phyloP scores from a whole-genome alignment of 2,113 vertebrate species.

The Triplophysa rosa region DNA sequence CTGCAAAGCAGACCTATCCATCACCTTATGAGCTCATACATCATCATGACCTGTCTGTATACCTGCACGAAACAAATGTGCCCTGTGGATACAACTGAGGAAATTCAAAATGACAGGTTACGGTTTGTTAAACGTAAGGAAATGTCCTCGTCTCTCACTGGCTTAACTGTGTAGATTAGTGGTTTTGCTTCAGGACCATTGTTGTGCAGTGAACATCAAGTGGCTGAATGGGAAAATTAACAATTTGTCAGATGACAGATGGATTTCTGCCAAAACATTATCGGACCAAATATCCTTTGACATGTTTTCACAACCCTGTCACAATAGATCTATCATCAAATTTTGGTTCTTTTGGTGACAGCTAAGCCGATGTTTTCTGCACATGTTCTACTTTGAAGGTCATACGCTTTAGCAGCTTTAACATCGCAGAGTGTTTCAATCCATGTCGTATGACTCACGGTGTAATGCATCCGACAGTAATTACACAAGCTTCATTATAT shows the following conservation, averaged over 20 bases:
- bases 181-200: no score
- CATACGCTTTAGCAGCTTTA: neutral
- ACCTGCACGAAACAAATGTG: neutral
- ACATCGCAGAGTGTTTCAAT: neutral
- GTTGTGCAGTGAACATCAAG: no score
- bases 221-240: no score
- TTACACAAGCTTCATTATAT: neutral
- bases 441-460: neutral
- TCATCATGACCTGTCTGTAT: conserved; percentile 3
- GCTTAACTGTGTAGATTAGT: neutral
- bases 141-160: conserved; percentile 2
- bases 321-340: no score
- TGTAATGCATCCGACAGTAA: neutral
- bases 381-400: neutral
- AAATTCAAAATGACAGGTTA: neutral
- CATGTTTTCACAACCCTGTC: no score
- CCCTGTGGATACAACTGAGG: neutral
- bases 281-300: no score
- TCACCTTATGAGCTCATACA: neutral
- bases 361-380: neutral
- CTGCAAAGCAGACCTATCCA: conserved; percentile 1
- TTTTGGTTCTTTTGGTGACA: neutral
- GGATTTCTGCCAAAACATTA: no score
- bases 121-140: conserved; percentile 4
- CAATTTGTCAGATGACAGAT: no score